Evolutionary conservation across 2,113 vertebrate genomes (phyloP), one percentile per base, ranked within the genome.

Genomic region (Eubucco bourcierii): DNA sequence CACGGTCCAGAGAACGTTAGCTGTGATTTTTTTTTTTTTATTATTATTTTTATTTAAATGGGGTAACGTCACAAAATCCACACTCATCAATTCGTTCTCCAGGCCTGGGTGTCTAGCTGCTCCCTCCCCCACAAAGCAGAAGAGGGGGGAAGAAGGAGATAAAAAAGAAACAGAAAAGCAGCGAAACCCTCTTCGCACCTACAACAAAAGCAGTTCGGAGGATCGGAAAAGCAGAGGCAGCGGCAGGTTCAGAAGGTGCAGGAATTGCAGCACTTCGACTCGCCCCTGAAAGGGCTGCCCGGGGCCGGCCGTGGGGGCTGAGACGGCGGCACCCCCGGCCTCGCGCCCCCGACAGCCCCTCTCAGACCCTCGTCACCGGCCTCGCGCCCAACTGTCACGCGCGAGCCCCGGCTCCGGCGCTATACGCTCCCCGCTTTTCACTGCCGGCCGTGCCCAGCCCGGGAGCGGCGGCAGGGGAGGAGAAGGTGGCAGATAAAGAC

Each of bases 171-270:
- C 7, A 9, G 5, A 31, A 15, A 17, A 2, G 10, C 3, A 21
- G 24, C 72, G 12, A 78, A 68, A 55, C 8, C 87, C 63, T 46
- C 63, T 75, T 55, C 71, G 21, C 84, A 95, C 81, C 92, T 79
- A 93, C 76, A 95, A 96, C 90, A 95, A 92, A 94, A 93, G 87
- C 68, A 33, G 34, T 53, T 9, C 25, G 23, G 72, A 71, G 31
- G 17, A 60, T 64, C 53, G 39, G 72, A 28, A 66, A 50, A 56
- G 63, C 71, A 64, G 19, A 15, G 33, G 16, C 61, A 19, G 1
- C 19, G 6, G 75, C 79, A 90, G 56, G 34, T 52, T 7, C 52
- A 10, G 52, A 33, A 79, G 88, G 75, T n/a, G 79, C 44, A 52
- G 82, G 90, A 89, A 95, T 28, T 28, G 90, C 94, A 55, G 87